phyloP scores from a whole-genome alignment of 2,797 vertebrate genomes.

The Perodicticus potto region DNA sequence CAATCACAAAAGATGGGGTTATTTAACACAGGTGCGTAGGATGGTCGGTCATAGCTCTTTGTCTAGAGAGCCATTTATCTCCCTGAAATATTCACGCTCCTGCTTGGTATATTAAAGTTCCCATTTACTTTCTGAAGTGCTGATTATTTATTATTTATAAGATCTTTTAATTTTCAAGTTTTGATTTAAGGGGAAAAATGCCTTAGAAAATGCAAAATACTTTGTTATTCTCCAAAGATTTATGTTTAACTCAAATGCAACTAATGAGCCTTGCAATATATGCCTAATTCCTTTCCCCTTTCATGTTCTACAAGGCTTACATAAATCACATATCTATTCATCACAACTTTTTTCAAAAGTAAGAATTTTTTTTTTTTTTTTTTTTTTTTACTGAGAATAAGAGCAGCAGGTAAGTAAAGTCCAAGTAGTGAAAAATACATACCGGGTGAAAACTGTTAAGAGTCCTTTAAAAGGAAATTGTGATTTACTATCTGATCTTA shows the following conservation, averaged over 20 bases:
- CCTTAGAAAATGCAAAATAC: slow-evolving; percentile 73
- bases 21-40: not conserved
- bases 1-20: not conserved
- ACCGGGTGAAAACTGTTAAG: slow-evolving; percentile 59
- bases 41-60: not conserved
- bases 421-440: not conserved
- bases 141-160: slow-evolving; percentile 69
- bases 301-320: slow-evolving; percentile 63
- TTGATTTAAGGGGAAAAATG: slow-evolving; percentile 39
- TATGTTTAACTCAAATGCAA: slow-evolving; percentile 72
- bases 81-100: not conserved
- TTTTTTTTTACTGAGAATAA: slow-evolving; percentile 68
- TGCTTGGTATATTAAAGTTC: not conserved
- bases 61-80: not conserved
- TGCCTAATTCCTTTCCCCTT: slow-evolving; percentile 64
- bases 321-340: slow-evolving; percentile 69
- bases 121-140: not conserved
- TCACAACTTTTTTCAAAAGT: slow-evolving; percentile 57
- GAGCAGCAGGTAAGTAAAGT: slow-evolving; percentile 58
- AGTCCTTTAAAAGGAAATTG: slow-evolving; percentile 74
- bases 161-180: slow-evolving; percentile 63
- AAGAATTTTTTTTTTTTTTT: slow-evolving; percentile 73
- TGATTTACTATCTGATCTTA: slow-evolving; percentile 72
- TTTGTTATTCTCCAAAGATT: slow-evolving; percentile 75
- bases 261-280: slow-evolving; percentile 72